phyloP scores from a whole-genome alignment of 2,797 vertebrate genomes.

The Neosilurus mollespiculum region DNA sequence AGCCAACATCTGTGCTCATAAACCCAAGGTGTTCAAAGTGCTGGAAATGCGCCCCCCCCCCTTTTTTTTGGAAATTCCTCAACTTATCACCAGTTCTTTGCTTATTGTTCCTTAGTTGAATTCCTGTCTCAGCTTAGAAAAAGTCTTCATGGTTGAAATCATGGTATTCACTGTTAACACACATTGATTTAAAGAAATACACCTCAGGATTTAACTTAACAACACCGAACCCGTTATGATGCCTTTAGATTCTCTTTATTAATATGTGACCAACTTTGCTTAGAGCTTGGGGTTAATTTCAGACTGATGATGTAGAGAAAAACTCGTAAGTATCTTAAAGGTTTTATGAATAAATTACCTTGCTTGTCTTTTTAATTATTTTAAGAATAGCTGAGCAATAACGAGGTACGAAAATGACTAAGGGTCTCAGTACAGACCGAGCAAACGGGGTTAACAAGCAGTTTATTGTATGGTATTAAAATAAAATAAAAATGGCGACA shows the following conservation, averaged over 20 bases:
- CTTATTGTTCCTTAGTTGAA: background rate
- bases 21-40: slow-evolving; percentile 39
- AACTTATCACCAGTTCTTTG: background rate
- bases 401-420: too few relatives aligned
- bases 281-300: background rate
- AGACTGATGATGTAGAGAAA: background rate
- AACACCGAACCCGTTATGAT: background rate
- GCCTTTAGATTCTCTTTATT: background rate
- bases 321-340: background rate
- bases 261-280: background rate
- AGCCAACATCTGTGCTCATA: slow-evolving; percentile 32
- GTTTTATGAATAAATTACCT: background rate
- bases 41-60: background rate
- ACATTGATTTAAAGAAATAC: background rate
- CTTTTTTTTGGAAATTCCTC: background rate
- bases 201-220: background rate
- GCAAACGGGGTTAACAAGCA: too few relatives aligned
- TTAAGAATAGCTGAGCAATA: too few relatives aligned
- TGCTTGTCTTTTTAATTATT: too few relatives aligned
- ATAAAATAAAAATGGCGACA: too few relatives aligned
- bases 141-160: background rate
- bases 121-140: background rate
- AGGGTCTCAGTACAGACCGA: too few relatives aligned
- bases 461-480: too few relatives aligned
- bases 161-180: background rate